These are phyloP conservation scores for Amphiura filiformis DNA, from an alignment of 35 echinoderm and acorn worm species.

Conservation along the genomic window DNA sequence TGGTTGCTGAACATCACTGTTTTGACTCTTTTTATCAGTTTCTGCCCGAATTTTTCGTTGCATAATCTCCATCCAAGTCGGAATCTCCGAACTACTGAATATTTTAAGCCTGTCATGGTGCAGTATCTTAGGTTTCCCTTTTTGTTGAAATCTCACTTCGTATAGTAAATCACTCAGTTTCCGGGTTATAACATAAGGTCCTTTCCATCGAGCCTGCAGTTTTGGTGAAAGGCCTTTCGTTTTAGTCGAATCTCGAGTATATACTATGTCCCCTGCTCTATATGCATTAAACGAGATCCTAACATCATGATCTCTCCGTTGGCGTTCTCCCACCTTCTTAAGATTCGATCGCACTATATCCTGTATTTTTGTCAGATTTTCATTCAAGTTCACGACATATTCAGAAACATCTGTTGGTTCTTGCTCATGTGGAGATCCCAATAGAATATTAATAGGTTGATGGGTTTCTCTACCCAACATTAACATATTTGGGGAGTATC, in stretches of 20 bases:
- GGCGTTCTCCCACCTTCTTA: background rate
- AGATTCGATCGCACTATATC: background rate
- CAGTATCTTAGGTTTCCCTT: background rate
- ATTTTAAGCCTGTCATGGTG: slow-evolving; percentile 19
- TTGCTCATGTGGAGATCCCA: background rate
- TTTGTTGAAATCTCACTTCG: background rate
- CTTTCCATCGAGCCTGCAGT: slow-evolving; percentile 14
- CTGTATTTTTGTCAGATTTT: background rate
- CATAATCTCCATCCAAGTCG: background rate
- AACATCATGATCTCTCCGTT: slow-evolving; percentile 9
- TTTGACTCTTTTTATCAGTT: too few species aligned
- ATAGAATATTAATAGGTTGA: slow-evolving; percentile 4
- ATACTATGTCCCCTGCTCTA: slow-evolving; percentile 2
- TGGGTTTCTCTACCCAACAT: slow-evolving; percentile 35
- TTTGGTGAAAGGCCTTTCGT: slow-evolving; percentile 2
- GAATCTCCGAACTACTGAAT: background rate
- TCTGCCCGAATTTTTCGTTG: background rate
- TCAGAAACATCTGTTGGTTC: background rate
- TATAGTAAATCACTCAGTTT: slow-evolving; percentile 31
- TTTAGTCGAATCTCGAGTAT: background rate
- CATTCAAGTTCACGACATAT: background rate
- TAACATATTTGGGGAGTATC: slow-evolving; percentile 40
- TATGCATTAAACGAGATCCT: background rate
- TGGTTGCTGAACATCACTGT: too few species aligned
- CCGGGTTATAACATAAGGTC: background rate